Evolutionary conservation across 2,888 invertebrate species (phyloP), one percentile per base, ranked within the genome.

Genomic region (Chelonus formosanus): DNA sequence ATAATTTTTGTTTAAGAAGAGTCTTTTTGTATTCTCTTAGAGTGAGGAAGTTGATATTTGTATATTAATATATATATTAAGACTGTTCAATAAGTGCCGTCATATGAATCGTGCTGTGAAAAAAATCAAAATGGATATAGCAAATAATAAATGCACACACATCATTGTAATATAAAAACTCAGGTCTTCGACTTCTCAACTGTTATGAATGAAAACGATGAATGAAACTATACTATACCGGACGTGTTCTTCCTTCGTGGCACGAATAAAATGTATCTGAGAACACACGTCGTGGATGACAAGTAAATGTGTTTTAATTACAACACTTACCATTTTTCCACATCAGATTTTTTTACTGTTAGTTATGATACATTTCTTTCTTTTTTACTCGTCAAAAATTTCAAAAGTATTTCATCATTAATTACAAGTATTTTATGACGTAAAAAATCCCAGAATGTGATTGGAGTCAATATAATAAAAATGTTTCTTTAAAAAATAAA

Each of bases 181-280:
- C 64, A 59, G 50, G 65, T 64, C 67, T 31, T 56, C 32, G n/a
- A 43, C 56, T 54, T 54, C 5, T 35, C 10, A 7, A n/a, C 68
- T 68, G 70, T 72, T 73, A 74, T 73, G 74, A 74, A 74, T 74
- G 74, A 68, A 73, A 71, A 68, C 68, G 71, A 72, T 72, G 72
- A 72, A 72, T 72, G 67, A 70, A 62, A 64, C 64, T 66, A 20
- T 20, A 20, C 20, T 20, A 20, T 20, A 65, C 69, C 66, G 71
- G 68, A 71, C 72, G 72, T 72, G 72, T 62, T 68, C 64, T 59
- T 67, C 40, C 62, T 65, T 56, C 63, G 63, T 63, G 44, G 8
- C 65, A 40, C 55, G 68, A 36, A 55, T 53, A 31, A 34, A 31
- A 53, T 36, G 10, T 36, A 59, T 45, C 40, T 34, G 20, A 32